phyloP scores from a whole-genome alignment of 2,888 invertebrate species.

The Chesias legatella region DNA sequence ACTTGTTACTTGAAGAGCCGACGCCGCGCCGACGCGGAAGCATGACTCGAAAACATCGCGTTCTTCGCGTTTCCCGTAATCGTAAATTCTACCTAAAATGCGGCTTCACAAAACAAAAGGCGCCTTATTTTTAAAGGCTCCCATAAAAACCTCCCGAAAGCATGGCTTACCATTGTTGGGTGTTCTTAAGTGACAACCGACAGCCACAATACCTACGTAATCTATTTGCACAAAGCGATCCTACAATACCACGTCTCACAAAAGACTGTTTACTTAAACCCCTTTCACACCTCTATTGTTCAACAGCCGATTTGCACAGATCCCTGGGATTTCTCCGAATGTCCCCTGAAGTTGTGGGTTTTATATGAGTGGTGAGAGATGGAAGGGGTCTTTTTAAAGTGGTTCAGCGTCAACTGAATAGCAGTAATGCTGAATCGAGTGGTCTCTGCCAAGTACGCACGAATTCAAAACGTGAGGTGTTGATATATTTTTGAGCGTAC shows the following conservation, averaged over 20 bases:
- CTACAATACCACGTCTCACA: conserved; percentile 65
- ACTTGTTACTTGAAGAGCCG: too few species aligned
- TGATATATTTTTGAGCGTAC: conserved; percentile 39
- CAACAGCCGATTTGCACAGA: conserved; percentile 44
- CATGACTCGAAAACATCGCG: not conserved
- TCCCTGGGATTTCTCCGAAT: conserved; percentile 32
- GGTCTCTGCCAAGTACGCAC: conserved; percentile 50
- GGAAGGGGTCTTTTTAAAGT: conserved; percentile 36
- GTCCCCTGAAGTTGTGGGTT: conserved; percentile 26
- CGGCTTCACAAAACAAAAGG: conserved; percentile 18
- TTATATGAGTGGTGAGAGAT: conserved; percentile 23
- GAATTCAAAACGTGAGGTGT: conserved; percentile 59
- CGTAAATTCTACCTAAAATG: conserved; percentile 9
- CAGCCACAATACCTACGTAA: conserved; percentile 64
- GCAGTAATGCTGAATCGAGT: conserved; percentile 61
- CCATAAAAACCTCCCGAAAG: conserved; percentile 28
- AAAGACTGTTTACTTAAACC: conserved; percentile 78
- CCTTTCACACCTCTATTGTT: conserved; percentile 77
- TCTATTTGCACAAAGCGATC: conserved; percentile 72
- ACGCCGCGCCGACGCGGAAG: too few species aligned
- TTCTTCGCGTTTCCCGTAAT: conserved; percentile 5
- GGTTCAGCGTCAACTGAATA: conserved; percentile 50
- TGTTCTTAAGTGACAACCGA: conserved; percentile 38
- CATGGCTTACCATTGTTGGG: conserved; percentile 33
- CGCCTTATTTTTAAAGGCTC: conserved; percentile 23